A percentile compares a stretch with the other conserved stretches of the same genome.
These are phyloP conservation scores for Scyliorhinus canicula DNA, from an alignment of 2,797 vertebrate species.

Conservation along the genomic window DNA sequence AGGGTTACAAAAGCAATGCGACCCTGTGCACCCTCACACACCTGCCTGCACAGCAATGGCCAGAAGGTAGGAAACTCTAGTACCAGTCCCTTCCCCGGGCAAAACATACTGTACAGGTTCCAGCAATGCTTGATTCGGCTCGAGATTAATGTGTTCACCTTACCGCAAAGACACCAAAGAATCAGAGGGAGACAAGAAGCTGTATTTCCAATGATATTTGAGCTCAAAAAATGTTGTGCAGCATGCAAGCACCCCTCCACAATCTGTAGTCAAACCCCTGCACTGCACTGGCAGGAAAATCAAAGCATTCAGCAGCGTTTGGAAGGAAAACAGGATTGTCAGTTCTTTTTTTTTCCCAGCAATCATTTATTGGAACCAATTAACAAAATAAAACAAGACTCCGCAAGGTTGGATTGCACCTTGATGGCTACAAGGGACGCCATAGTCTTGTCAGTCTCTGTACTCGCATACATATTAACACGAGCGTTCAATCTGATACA, in stretches of 20 bases:
- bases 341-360: constrained; percentile 14
- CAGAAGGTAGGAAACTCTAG: too few species aligned
- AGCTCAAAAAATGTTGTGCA: constrained; percentile 17
- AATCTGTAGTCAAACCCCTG: background rate
- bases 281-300: background rate
- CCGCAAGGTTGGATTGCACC: background rate
- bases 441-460: background rate
- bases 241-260: constrained; percentile 5
- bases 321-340: background rate
- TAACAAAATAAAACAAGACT: background rate
- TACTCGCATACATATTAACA: background rate
- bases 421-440: background rate
- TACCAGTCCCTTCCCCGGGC: background rate
- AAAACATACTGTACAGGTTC: background rate
- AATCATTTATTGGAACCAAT: background rate
- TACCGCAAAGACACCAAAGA: background rate
- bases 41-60: too few species aligned
- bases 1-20: background rate
- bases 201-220: background rate
- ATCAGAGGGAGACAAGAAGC: constrained; percentile 6
- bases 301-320: background rate
- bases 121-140: background rate
- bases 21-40: too few species aligned
- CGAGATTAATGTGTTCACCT: background rate
- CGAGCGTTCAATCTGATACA: background rate